Evolutionary conservation across 2,797 vertebrate genomes (phyloP).

Genomic region (Tokudaia tokunoshimensis): DNA sequence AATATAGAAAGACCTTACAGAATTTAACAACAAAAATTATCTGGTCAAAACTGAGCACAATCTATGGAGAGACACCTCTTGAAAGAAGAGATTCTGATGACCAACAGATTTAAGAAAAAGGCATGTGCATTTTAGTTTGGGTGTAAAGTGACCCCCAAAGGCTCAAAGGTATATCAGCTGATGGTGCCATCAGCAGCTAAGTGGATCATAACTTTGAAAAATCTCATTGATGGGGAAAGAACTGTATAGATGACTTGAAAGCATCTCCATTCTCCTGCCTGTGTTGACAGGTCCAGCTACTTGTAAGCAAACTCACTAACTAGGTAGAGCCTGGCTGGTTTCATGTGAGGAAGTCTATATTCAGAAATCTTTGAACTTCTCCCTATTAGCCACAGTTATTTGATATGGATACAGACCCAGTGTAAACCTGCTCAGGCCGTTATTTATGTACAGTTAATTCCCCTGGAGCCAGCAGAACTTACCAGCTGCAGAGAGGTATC

Average conservation of each 20-base stretch:
- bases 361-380: conserved; percentile 24
- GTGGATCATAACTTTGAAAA: not conserved
- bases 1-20: not conserved
- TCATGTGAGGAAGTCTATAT: not conserved
- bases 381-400: not conserved
- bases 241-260: not conserved
- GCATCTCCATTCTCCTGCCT: not conserved
- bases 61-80: not conserved
- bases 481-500: conserved; percentile 18
- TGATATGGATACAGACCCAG: conserved; percentile 3
- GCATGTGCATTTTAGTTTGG: not conserved
- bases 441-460: conserved; percentile 61
- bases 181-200: not conserved
- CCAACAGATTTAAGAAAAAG: not conserved
- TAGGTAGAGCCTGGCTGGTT: not conserved
- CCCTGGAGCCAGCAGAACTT: not conserved
- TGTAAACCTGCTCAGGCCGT: conserved; percentile 54
- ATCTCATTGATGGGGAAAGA: not conserved
- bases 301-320: conserved; percentile 17
- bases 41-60: not conserved
- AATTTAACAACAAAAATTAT: not conserved
- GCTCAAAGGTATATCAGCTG: not conserved
- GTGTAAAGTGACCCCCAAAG: not conserved
- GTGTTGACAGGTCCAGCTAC: not conserved
- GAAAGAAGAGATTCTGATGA: not conserved